Percentiles rank a stretch among this genome's conserved stretches.
These are phyloP conservation scores for Branchipolynoe longqiensis DNA, from an alignment of 2,888 invertebrate genomes.

Conservation along the genomic window DNA sequence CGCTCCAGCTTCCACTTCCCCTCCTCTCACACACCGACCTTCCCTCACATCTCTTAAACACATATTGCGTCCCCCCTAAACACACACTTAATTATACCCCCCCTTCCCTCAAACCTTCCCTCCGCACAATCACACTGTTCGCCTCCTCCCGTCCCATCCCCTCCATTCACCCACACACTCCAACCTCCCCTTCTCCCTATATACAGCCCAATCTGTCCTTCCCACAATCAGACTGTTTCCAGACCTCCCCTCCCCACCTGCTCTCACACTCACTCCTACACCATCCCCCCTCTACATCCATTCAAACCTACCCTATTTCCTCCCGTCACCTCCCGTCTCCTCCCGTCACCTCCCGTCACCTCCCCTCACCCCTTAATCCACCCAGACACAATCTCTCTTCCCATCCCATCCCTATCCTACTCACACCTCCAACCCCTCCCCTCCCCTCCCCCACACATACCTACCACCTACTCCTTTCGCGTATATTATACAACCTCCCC, in stretches of 20 bases:
- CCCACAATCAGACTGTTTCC: background rate
- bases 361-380: background rate
- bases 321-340: background rate
- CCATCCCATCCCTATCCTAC: background rate
- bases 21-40: no score
- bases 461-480: background rate
- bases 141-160: background rate
- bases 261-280: background rate
- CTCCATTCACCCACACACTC: background rate
- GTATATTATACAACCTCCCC: background rate
- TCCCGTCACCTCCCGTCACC: background rate
- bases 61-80: no score
- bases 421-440: background rate
- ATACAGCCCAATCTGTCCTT: background rate
- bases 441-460: background rate
- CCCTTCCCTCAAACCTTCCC: no score
- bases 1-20: no score
- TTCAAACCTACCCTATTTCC: background rate
- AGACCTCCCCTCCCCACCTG: background rate
- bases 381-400: background rate
- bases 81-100: no score
- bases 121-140: no score
- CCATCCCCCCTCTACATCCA: background rate
- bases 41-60: no score
- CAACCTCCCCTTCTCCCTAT: no score